phyloP scores from a whole-genome alignment of 2,888 invertebrate species.

The Resseliella maxima region DNA sequence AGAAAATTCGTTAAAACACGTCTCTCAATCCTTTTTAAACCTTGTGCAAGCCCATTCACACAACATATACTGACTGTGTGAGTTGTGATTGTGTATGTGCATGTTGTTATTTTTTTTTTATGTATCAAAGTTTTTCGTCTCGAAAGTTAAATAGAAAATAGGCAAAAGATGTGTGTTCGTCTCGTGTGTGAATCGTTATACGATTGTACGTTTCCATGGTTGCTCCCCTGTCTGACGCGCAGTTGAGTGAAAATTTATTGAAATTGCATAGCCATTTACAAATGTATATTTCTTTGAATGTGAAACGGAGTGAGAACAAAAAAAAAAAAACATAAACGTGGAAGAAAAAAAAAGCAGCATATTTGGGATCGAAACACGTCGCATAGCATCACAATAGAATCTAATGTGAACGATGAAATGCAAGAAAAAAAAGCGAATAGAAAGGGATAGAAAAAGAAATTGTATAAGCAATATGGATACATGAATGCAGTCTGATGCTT shows the following conservation, averaged over 20 bases:
- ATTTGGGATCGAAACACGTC: not conserved
- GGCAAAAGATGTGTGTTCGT: not conserved
- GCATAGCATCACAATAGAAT: not conserved
- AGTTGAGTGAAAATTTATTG: conserved; percentile 30
- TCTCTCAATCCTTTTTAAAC: not conserved
- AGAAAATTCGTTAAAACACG: conserved; percentile 10
- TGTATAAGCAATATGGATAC: too few species aligned
- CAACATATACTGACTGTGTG: too few species aligned
- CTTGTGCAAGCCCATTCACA: not conserved
- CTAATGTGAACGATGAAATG: not conserved
- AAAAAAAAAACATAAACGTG: not conserved
- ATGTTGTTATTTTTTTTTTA: not conserved
- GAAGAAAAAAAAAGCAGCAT: not conserved
- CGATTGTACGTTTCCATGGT: conserved; percentile 6
- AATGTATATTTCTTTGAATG: not conserved
- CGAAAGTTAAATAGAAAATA: conserved; percentile 47
- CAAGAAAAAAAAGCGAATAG: not conserved
- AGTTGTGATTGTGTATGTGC: not conserved
- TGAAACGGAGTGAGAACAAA: too few species aligned
- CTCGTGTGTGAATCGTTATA: not conserved
- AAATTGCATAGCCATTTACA: not conserved
- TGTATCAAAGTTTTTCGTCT: conserved; percentile 30
- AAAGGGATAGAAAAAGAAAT: not conserved
- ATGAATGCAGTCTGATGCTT: too few species aligned
- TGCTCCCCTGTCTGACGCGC: not conserved